Evolutionary conservation across 2,888 invertebrate species (phyloP).

Genomic region (Lapara coniferarum): DNA sequence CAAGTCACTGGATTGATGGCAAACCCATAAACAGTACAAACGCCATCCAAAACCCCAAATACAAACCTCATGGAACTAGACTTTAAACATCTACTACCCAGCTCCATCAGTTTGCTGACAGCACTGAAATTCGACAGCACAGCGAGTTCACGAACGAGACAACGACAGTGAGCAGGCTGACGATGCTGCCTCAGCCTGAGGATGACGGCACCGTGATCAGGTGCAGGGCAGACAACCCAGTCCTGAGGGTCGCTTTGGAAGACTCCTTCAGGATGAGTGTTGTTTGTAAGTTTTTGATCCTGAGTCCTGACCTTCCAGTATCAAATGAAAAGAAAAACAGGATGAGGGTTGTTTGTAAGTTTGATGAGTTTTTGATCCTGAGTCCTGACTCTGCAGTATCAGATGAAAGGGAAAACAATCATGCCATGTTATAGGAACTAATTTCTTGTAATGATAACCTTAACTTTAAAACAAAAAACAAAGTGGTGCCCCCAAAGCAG

Average conservation of each 20-base stretch:
- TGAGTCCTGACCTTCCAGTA: too few relatives aligned
- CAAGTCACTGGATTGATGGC: too few relatives aligned
- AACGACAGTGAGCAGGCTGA: conserved; percentile 88
- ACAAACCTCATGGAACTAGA: too few relatives aligned
- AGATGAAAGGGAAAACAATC: too few relatives aligned
- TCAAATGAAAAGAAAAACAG: conserved; percentile 54
- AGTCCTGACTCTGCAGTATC: too few relatives aligned
- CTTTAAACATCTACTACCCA: too few relatives aligned
- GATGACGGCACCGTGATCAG: conserved; percentile 92
- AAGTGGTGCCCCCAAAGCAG: too few relatives aligned
- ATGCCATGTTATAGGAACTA: too few relatives aligned
- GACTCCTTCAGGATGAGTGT: conserved; percentile 92
- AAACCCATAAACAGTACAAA: too few relatives aligned
- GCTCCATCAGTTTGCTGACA: background rate
- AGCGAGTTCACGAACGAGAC: conserved; percentile 87
- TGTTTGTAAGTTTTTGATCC: conserved; percentile 89
- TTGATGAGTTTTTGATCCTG: conserved; percentile 27
- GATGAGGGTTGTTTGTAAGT: conserved; percentile 95
- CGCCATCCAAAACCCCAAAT: too few relatives aligned
- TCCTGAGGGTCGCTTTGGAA: conserved; percentile 89
- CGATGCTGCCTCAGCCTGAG: conserved; percentile 91
- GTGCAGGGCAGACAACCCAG: conserved; percentile 93
- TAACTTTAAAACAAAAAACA: too few relatives aligned
- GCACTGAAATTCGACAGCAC: conserved; percentile 70
- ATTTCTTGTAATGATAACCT: too few relatives aligned